Evolutionary conservation across 2,113 vertebrate species (phyloP).

Genomic region (Cranoglanis bouderius): DNA sequence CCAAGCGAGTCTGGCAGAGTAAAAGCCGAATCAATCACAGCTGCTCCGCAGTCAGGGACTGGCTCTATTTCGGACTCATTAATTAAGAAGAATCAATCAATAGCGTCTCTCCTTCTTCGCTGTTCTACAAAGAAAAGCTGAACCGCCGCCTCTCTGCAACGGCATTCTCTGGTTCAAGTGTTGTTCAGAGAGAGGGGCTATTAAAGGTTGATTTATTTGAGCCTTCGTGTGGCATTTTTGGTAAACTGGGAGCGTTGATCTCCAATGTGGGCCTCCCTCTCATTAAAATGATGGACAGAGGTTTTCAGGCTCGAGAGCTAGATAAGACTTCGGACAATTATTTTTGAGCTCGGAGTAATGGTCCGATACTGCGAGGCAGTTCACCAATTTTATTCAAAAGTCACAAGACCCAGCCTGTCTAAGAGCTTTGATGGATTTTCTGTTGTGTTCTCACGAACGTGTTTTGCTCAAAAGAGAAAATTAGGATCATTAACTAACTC

Average conservation of each 20-base stretch:
- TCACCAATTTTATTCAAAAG: background rate
- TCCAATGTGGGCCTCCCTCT: conserved; percentile 17
- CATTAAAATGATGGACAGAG: conserved; percentile 45
- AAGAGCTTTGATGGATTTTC: background rate
- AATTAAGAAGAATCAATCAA: conserved; percentile 44
- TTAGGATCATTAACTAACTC: background rate
- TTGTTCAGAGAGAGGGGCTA: background rate
- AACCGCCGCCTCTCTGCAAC: background rate
- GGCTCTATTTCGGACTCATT: conserved; percentile 41
- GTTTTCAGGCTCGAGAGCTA: conserved; percentile 1
- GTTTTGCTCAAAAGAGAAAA: background rate
- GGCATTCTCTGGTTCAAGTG: conserved; percentile 28
- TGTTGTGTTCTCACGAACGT: background rate
- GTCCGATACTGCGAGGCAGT: background rate
- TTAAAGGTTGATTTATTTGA: conserved; percentile 38
- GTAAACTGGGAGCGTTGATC: conserved; percentile 34
- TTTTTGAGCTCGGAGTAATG: conserved; percentile 35
- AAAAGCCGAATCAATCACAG: conserved; percentile 41
- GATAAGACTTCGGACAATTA: conserved; percentile 39
- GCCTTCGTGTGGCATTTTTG: conserved; percentile 31
- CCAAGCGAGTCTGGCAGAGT: conserved; percentile 14
- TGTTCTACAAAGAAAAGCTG: conserved; percentile 13
- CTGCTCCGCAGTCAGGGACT: background rate
- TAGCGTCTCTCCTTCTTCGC: conserved; percentile 20
- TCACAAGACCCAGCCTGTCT: background rate